Conservation (phyloP, 2,888 invertebrate species). For the Epinotia ramella region DNA sequence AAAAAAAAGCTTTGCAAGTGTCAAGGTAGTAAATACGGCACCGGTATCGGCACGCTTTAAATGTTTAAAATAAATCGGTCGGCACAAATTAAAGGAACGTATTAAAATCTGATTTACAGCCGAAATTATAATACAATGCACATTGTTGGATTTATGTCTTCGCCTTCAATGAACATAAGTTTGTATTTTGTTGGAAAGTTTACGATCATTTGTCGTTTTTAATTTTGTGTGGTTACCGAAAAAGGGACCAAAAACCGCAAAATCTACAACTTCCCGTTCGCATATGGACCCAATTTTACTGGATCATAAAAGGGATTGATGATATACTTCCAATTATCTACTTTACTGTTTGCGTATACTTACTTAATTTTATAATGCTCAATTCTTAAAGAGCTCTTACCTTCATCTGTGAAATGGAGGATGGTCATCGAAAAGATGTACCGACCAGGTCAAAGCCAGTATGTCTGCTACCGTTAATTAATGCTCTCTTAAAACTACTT, state of each 20-base stretch:
- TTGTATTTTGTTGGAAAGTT: constrained; percentile 32
- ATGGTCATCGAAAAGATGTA: too few species aligned
- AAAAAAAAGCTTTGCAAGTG: constrained; percentile 45
- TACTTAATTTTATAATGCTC: too few species aligned
- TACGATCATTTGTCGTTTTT: constrained; percentile 31
- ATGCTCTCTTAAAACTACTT: too few species aligned
- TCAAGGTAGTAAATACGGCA: constrained; percentile 59
- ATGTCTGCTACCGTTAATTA: too few species aligned
- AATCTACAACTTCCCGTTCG: too few species aligned
- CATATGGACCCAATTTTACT: too few species aligned
- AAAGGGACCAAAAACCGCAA: background rate
- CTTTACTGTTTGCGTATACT: too few species aligned
- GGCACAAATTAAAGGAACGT: constrained; percentile 69
- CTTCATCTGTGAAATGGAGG: too few species aligned
- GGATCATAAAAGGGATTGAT: too few species aligned
- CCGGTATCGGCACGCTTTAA: constrained; percentile 56
- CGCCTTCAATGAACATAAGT: constrained; percentile 66
- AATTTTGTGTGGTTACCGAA: constrained; percentile 23
- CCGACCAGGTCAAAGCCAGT: too few species aligned
- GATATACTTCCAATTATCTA: too few species aligned
- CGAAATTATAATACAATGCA: constrained; percentile 75
- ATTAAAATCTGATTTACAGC: constrained; percentile 74
- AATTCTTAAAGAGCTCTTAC: too few species aligned
- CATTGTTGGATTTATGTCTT: constrained; percentile 66
- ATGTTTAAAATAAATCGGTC: constrained; percentile 64